Evolutionary conservation across 2,797 vertebrate species (phyloP), one percentile per base, ranked within the genome.

Genomic region (Champsocephalus gunnari): DNA sequence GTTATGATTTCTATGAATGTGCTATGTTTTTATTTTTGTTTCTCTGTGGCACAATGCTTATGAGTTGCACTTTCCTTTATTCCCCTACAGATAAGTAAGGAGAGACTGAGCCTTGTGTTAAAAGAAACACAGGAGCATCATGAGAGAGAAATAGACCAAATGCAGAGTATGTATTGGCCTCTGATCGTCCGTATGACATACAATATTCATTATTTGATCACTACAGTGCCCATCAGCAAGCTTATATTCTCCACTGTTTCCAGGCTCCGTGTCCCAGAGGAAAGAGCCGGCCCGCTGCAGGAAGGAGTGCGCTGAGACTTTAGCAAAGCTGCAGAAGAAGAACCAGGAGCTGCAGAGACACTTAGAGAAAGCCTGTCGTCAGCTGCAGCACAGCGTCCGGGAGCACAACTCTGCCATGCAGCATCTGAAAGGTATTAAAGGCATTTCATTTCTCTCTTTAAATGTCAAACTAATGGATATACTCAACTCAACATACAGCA

Each of bases 301-400:
- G 81, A 92, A 92, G 73, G 62, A 59, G 50, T 96, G 94, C 77
- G 48, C 71, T 0, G 95, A 95, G 43, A 88, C 92, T 44, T 80
- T 95, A 63, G 86, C 87, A 70, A 95, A 90, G 77, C 93, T 95
- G 79, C 95, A 96, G 86, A 91, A 92, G 87, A 94, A 95, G 86
- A 96, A 93, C 81, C 95, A 96, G 75, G 96, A 96, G 63, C 94
- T 97, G 55, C 95, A 94, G 91, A 95, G 83, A 83, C 94, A 96
- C 83, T 88, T 98, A 43, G 95, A 97, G 82, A 95, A 96, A 89
- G 93, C 94, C 63, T 94, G 89, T 74, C 91, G 92, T 47, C 94
- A 96, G 56, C 94, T 98, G 59, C 96, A 98, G 88, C 95, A 94
- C 75, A 92, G 92, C 3, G 93, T 96, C 28, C 89, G 87, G 58